A percentile compares a stretch with the other conserved stretches of the same genome.
These are phyloP conservation scores for Volucella zonaria DNA, from an alignment of 2,888 invertebrate species.

Conservation along the genomic window DNA sequence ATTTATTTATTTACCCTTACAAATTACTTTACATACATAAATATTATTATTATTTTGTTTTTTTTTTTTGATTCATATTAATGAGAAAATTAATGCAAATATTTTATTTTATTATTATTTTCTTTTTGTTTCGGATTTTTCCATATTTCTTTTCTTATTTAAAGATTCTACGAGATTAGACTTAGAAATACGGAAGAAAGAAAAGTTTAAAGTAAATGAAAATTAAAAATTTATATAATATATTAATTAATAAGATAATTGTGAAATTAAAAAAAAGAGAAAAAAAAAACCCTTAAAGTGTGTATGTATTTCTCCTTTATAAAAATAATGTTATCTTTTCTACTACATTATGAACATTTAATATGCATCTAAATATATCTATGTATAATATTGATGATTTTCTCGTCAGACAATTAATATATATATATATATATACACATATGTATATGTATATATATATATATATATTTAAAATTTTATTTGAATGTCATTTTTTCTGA, in stretches of 20 bases:
- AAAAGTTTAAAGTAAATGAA: not conserved
- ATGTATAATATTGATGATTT: not conserved
- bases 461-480: constrained; percentile 19
- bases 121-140: constrained; percentile 19
- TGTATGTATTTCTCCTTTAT: constrained; percentile 46
- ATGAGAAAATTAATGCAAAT: constrained; percentile 53
- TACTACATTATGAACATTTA: constrained; percentile 43
- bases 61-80: constrained; percentile 48
- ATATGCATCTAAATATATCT: constrained; percentile 34
- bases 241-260: constrained; percentile 2
- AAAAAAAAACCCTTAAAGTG: not conserved
- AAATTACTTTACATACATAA: constrained; percentile 64
- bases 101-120: constrained; percentile 14
- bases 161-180: constrained; percentile 30
- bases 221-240: not conserved
- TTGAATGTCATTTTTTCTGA: not conserved
- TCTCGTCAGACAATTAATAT: too few species aligned
- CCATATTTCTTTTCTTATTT: constrained; percentile 9
- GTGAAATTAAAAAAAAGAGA: constrained; percentile 13
- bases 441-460: not conserved
- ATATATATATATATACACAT: not conserved
- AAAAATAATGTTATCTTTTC: constrained; percentile 68
- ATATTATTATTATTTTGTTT: too few species aligned
- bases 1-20: constrained; percentile 48
- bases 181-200: not conserved